Evolutionary conservation across 1,140 invertebrate species (phyloP).

Genomic region (Drosophila nebulosa): DNA sequence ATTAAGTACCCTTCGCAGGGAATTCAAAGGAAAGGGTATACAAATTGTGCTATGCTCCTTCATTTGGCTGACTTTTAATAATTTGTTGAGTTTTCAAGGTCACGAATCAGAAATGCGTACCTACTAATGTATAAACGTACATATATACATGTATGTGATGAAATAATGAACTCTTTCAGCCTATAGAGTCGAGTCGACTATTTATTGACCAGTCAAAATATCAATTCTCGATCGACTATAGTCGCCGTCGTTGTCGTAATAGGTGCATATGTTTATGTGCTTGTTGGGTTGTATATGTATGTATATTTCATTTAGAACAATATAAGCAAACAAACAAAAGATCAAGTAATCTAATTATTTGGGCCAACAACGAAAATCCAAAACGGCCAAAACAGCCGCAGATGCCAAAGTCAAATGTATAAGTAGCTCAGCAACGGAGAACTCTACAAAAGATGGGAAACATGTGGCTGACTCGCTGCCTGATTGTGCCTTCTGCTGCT

Average conservation of each 20-base stretch:
- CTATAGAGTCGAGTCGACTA: no score
- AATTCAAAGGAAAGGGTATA: no score
- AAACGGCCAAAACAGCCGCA: conserved; percentile 10
- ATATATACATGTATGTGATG: no score
- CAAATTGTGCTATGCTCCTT: no score
- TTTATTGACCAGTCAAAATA: neutral
- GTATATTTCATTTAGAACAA: conserved; percentile 2
- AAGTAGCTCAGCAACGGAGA: conserved; percentile 18
- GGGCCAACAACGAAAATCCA: conserved; percentile 2
- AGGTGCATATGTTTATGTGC: neutral
- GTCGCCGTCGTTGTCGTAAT: neutral
- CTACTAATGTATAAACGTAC: no score
- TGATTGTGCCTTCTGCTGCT: neutral
- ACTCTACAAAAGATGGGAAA: conserved; percentile 45
- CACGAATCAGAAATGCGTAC: no score
- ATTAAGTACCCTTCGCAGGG: no score
- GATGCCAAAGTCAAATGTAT: conserved; percentile 53
- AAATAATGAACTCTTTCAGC: no score
- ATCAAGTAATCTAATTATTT: conserved; percentile 26
- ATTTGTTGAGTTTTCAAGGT: no score
- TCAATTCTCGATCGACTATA: neutral
- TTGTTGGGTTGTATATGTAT: neutral
- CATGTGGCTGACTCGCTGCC: conserved; percentile 39
- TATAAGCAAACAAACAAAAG: conserved; percentile 10
- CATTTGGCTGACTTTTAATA: no score